Evolutionary conservation across 2,113 vertebrate species (phyloP).

Genomic region (Machaerirhynchus nigripectus): DNA sequence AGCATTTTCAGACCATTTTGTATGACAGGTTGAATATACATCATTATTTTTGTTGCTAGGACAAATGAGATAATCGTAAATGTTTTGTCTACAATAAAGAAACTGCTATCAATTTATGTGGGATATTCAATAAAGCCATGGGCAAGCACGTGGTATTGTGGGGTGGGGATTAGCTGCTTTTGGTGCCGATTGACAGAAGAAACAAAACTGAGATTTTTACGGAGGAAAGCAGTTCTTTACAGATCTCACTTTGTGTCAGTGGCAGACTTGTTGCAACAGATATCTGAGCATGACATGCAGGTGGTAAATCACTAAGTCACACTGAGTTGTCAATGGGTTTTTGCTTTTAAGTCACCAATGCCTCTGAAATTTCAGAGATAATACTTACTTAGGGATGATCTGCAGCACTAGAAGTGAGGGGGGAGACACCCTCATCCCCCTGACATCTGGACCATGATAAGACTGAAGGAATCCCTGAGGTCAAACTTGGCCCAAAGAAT

Average conservation of each 20-base stretch:
- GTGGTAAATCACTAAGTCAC: slow-evolving; percentile 39
- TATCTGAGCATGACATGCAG: not conserved
- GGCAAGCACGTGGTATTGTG: not conserved
- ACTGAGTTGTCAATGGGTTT: slow-evolving; percentile 4
- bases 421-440: not conserved
- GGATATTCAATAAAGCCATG: not conserved
- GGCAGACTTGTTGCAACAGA: slow-evolving; percentile 8
- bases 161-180: not conserved
- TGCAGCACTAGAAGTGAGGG: not conserved
- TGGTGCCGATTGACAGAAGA: not conserved
- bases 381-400: slow-evolving; percentile 20
- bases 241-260: not conserved
- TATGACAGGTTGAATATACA: slow-evolving; percentile 22
- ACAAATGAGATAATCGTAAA: not conserved
- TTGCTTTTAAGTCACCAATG: slow-evolving; percentile 32
- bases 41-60: slow-evolving; percentile 16
- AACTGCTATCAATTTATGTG: not conserved
- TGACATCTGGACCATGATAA: slow-evolving; percentile 21
- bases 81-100: slow-evolving; percentile 17
- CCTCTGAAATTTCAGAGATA: slow-evolving; percentile 30
- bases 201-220: not conserved
- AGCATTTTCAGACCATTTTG: slow-evolving; percentile 9
- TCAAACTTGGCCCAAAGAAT: slow-evolving; percentile 32
- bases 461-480: slow-evolving; percentile 18
- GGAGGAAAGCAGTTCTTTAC: not conserved